Base-by-base conservation (phyloP, 2,888 invertebrate genomes). In the Athalia rosae region DNA sequence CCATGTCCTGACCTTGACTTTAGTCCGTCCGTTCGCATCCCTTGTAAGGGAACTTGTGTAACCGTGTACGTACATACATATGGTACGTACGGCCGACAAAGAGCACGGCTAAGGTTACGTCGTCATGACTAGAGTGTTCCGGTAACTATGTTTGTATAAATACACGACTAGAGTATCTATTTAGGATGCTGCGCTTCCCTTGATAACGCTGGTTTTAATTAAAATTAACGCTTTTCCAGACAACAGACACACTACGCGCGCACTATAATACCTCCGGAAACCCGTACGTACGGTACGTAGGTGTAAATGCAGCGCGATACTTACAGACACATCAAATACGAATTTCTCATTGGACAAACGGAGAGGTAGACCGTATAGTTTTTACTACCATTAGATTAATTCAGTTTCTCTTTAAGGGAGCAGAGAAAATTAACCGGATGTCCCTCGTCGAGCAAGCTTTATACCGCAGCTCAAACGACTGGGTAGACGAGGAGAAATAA, bases 121-220 rank as follows among this genome's bases (percentile, higher is more conserved):
- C 71, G 58, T n/a, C 45, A 28, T 71, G 71, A 74, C 74, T 61
- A 61, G 41, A 4, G 13, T 61, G 4, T 62, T 62, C 74, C 74
- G 61, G 74, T 74, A 61, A 74, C 47, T 74, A 74, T 61, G 74
- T 74, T 74, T 74, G 74, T 62, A 62, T 62, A 74, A 74, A 74
- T 74, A 74, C 61, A 61, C 59, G 45, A 7, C 74, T 74, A 28
- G 48, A 62, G 74, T 62, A 61, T 61, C 59, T 61, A 74, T 74
- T 28, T 74, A 74, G 58, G 71, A 58, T 61, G 48, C 48, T 74
- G 74, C 74, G 62, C 74, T 62, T 71, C 59, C 74, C 62, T 74
- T 74, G 74, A 74, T 74, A 74, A 62, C 74, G 74, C 74, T 74
- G 74, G 48, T 58, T 74, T 74, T 74, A 74, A 74, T 74, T 74